Base-by-base conservation (phyloP, 1,140 invertebrate species). In the Drosophila sp. region DNA sequence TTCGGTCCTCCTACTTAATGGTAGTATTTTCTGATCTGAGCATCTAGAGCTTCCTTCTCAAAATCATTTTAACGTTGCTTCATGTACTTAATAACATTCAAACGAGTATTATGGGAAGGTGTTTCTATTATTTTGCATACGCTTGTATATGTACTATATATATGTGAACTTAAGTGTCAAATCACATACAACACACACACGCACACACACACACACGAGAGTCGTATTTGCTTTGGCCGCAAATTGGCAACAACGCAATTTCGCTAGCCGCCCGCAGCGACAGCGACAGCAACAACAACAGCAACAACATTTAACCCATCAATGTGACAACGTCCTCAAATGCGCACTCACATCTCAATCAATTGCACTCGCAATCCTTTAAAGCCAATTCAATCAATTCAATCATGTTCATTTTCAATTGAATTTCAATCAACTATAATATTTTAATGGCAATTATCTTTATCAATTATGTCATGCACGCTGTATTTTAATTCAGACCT, bases 231-330 rank as follows among this genome's bases (percentile, higher is more conserved):
- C 21, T 11, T 25, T 64, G 51, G 18, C 53, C 62, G 45, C 69
- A 72, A 66, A 72, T 66, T 72, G 69, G 45, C 69, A 72, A 72
- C 62, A 72, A 72, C 62, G 53, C 69, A 66, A 72, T 72, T 72
- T 72, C 32, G 62, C 53, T 53, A 58, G 62, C 41, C 36, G 69
- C 53, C 62, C 61, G 69, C 62, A 66, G 69, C 62, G 51, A 41
- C n/a, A n/a, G n/a, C n/a, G n/a, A n/a, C n/a, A n/a, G n/a, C n/a
- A n/a, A n/a, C n/a, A n/a, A 57, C 51, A 65, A 72, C 27, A 57
- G 51, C 62, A 50, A 50, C 34, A 65, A 38, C 36, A 58, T 72
- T 72, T 72, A 72, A 65, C 62, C 62, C 69, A 57, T 65, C 48
- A 13, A 56, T 25, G 59, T 36, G 16, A 14, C 40, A 41, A 40